Evolutionary conservation across 2,797 vertebrate species (phyloP).

Genomic region (Enoplosus armatus): DNA sequence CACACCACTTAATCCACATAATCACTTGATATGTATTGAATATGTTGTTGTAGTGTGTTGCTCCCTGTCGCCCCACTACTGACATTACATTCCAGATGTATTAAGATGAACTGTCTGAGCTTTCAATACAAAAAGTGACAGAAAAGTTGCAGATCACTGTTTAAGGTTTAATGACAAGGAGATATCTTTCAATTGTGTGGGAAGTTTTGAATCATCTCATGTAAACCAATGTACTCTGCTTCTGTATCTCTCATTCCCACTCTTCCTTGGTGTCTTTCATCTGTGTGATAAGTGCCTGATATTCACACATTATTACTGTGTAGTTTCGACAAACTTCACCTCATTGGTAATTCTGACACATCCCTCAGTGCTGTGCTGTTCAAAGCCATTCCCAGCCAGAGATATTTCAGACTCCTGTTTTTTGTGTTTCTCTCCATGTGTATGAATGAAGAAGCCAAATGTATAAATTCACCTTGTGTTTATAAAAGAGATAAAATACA

Average conservation of each 20-base stretch:
- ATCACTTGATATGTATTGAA: background rate
- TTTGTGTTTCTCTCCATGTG: conserved; percentile 7
- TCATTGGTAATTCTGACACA: conserved; percentile 16
- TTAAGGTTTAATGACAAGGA: background rate
- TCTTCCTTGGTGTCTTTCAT: background rate
- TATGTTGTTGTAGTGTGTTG: background rate
- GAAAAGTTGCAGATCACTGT: no score
- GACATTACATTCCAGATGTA: background rate
- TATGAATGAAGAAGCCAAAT: background rate
- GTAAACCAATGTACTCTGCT: background rate
- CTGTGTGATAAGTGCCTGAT: background rate
- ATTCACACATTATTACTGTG: conserved; percentile 17
- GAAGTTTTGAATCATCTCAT: background rate
- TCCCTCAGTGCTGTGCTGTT: conserved; percentile 4
- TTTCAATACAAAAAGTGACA: background rate
- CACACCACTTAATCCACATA: background rate
- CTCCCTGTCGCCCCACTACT: background rate
- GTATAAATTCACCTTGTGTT: background rate
- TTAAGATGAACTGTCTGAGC: background rate
- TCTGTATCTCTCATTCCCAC: background rate
- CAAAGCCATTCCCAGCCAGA: conserved; percentile 4
- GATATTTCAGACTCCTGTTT: background rate
- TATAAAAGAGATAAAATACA: background rate
- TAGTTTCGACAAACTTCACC: background rate
- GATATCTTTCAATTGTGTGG: background rate